These are phyloP conservation scores for Aegithalos caudatus DNA, from an alignment of 2,113 vertebrate genomes.

Conservation along the genomic window DNA sequence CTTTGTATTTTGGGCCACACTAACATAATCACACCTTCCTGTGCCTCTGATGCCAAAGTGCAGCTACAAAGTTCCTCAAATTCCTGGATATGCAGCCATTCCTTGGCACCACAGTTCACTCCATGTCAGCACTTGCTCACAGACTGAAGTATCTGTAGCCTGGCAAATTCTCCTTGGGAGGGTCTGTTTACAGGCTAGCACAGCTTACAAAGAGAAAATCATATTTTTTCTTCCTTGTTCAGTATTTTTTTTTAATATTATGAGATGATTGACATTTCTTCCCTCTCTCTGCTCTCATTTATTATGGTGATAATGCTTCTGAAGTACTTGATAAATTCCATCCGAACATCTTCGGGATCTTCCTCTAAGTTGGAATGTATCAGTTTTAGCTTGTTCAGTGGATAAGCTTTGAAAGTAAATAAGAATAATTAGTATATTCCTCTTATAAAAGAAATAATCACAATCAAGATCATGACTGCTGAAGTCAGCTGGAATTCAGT, in stretches of 20 bases:
- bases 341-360: slow-evolving; percentile 86
- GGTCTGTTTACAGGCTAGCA: neutral
- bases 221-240: neutral
- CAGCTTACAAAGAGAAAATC: neutral
- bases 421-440: neutral
- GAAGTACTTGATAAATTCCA: slow-evolving; percentile 86
- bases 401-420: slow-evolving; percentile 73
- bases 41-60: neutral
- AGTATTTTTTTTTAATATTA: slow-evolving; percentile 27
- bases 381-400: slow-evolving; percentile 82
- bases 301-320: slow-evolving; percentile 79
- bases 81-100: neutral
- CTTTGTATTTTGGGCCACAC: neutral
- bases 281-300: slow-evolving; percentile 88
- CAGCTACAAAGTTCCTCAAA: neutral
- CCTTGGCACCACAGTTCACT: neutral
- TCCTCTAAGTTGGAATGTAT: slow-evolving; percentile 93
- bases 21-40: neutral
- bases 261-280: slow-evolving; percentile 94
- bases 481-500: neutral
- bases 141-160: neutral
- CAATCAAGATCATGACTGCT: neutral
- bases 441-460: neutral
- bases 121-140: neutral
- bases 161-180: neutral